phyloP scores from a whole-genome alignment of 2,888 invertebrate genomes.

The Allophyes oxyacanthae region DNA sequence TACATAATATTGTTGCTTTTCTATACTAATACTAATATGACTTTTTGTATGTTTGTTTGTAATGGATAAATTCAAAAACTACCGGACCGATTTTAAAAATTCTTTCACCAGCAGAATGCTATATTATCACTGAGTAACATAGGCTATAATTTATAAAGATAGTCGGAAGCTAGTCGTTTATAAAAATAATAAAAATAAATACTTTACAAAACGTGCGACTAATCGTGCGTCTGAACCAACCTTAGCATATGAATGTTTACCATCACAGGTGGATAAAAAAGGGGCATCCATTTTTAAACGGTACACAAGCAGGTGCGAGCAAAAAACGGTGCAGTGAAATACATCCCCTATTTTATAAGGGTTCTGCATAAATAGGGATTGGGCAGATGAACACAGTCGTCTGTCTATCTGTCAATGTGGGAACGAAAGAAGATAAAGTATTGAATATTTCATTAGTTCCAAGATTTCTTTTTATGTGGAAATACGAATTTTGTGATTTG shows the following conservation, averaged over 20 bases:
- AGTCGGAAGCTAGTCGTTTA: too few relatives aligned
- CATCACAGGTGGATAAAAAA: slow-evolving; percentile 33
- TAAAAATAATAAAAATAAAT: too few relatives aligned
- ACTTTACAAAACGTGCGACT: too few relatives aligned
- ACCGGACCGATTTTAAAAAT: too few relatives aligned
- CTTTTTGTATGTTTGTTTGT: too few relatives aligned
- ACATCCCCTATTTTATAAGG: slow-evolving; percentile 41
- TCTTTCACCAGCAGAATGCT: too few relatives aligned
- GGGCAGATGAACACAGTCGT: neutral
- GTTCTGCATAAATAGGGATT: slow-evolving; percentile 21
- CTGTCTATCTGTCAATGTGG: slow-evolving; percentile 7
- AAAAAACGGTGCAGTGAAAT: slow-evolving; percentile 38
- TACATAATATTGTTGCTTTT: too few relatives aligned
- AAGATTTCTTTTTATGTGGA: slow-evolving; percentile 26
- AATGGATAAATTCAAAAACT: too few relatives aligned
- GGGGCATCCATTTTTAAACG: slow-evolving; percentile 63
- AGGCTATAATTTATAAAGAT: too few relatives aligned
- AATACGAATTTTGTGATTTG: slow-evolving; percentile 1
- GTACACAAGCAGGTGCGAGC: slow-evolving; percentile 59
- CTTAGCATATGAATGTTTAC: slow-evolving; percentile 15
- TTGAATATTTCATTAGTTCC: slow-evolving; percentile 41
- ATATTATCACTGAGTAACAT: too few relatives aligned
- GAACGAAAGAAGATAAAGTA: slow-evolving; percentile 18
- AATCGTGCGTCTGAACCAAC: too few relatives aligned
- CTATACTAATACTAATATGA: too few relatives aligned